phyloP scores from a whole-genome alignment of 2,797 vertebrate species.

The Alcedo quadribrachys region DNA sequence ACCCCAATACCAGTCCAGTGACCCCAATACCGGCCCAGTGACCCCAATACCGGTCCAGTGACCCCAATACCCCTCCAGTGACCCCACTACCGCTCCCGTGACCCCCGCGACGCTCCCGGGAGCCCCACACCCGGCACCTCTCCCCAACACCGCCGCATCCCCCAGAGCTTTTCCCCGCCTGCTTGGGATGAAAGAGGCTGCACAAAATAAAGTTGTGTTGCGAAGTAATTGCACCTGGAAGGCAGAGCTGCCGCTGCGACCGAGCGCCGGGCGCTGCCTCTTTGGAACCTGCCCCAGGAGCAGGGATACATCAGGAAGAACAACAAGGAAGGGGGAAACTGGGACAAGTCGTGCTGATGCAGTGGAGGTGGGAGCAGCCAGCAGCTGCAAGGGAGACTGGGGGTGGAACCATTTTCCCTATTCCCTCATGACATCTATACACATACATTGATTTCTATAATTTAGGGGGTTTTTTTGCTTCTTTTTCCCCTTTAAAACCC shows the following conservation, averaged over 20 bases:
- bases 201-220: constrained; percentile 58
- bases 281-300: constrained; percentile 46
- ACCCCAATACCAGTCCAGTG: too few relatives aligned
- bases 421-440: neutral
- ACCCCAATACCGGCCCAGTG: too few relatives aligned
- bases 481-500: neutral
- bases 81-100: too few relatives aligned
- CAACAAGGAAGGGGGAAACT: constrained; percentile 66
- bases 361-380: constrained; percentile 27
- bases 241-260: constrained; percentile 34
- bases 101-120: too few relatives aligned
- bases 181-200: neutral
- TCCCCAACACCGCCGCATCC: neutral
- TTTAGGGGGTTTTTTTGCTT: neutral
- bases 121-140: rapidly evolving
- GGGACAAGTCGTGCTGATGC: constrained; percentile 15
- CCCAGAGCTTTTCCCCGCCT: neutral
- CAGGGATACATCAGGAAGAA: neutral
- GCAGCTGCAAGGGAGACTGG: neutral
- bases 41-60: too few relatives aligned
- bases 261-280: neutral
- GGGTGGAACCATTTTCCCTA: neutral
- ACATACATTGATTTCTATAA: neutral
- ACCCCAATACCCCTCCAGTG: too few relatives aligned
- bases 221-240: constrained; percentile 68